Percentiles rank a stretch among this genome's conserved stretches.
These are phyloP conservation scores for Dryoscopus gambensis DNA, from an alignment of 2,113 vertebrate species.

Conservation along the genomic window DNA sequence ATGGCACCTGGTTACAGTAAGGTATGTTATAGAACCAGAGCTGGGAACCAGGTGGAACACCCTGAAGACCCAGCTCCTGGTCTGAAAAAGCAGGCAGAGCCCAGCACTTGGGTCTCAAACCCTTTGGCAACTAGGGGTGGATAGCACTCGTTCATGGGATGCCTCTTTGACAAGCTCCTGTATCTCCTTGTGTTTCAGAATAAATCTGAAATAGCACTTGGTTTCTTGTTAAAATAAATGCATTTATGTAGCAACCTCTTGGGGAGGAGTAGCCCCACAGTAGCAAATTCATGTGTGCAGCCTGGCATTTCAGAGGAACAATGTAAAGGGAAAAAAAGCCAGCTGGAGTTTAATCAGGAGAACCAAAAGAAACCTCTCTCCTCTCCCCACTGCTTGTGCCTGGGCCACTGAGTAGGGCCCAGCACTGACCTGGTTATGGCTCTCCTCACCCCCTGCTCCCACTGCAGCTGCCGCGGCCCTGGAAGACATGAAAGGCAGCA, in stretches of 20 bases:
- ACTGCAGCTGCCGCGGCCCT: fast-evolving
- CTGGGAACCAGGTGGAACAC: background rate
- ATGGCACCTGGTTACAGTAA: background rate
- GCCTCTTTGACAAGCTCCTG: background rate
- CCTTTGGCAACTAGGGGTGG: background rate
- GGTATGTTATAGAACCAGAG: background rate
- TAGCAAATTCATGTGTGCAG: background rate
- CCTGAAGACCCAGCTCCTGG: background rate
- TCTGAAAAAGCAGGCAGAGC: background rate
- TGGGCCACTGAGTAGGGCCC: background rate
- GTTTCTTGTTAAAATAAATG: background rate
- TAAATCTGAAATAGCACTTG: background rate
- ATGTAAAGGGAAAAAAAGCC: background rate
- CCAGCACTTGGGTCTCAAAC: background rate
- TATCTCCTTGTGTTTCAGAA: background rate
- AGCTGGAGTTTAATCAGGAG: background rate
- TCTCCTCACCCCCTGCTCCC: background rate
- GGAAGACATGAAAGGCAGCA: background rate
- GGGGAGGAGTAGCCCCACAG: background rate
- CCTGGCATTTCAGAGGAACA: background rate
- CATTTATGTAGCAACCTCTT: background rate
- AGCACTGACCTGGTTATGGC: background rate
- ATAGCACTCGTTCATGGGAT: background rate
- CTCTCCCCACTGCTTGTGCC: background rate
- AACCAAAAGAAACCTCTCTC: background rate